Evolutionary conservation across 2,797 vertebrate species (phyloP), one percentile per base, ranked within the genome.

Genomic region (Paguma larvata): DNA sequence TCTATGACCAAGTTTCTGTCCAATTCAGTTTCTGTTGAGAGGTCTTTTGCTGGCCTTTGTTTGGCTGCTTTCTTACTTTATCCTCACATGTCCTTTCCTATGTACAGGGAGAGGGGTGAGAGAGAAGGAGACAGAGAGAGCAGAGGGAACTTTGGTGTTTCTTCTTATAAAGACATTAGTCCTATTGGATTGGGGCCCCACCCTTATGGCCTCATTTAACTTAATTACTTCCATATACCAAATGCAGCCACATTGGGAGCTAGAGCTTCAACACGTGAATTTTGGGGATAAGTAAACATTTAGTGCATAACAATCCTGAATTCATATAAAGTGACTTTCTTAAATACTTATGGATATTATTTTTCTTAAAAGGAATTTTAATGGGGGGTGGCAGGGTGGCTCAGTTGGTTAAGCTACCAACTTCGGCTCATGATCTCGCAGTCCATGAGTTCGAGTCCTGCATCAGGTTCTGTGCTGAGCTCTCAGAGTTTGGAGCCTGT

Each of bases 301-400:
- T 21, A 91, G 5, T 56, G 5, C 30, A 18, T 70, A 96, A 19
- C 0, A 34, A 30, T 72, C 5, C 30, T 70, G 18, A 68, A 75
- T 97, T 15, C 14, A 72, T 62, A 44, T 84, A 65, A 78, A 91
- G 93, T 89, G 1, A 13, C 4, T 25, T 34, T 51, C 30, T 91
- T 48, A 96, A 97, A 73, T 75, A 97, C 19, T 0, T 73, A 46
- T 46, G 3, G 77, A 75, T 94, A 53, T 73, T 86, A 10, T 13
- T 89, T 18, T 92, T 77, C 27, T 79, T 96, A 53, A 73, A 41
- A 65, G 5, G 11, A 72, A 56, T 1, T 11, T 80, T 75, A 84
- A 6, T 44, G 16, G 3, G 12, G 53, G 18, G 18, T 53, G 18
- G 5, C 18, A 18, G 53, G 53, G 53, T 6, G 18, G 14, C 18